Base-by-base conservation (phyloP, 1,140 invertebrate genomes). In the Idris sp. region DNA sequence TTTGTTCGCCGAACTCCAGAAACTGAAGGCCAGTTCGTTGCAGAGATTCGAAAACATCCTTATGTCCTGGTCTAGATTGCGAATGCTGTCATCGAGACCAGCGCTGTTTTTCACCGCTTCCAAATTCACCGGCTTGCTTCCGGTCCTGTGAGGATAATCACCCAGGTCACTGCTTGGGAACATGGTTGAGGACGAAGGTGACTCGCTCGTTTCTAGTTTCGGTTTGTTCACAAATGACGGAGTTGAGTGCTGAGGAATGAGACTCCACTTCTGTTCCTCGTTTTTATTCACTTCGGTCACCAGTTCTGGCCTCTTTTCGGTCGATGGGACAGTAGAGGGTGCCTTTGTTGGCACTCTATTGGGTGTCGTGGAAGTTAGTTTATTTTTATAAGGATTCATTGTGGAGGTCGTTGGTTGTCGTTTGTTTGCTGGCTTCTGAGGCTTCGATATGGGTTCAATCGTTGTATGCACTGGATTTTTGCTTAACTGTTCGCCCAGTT, bases 1-100 rank as follows among this genome's bases (percentile, higher is more conserved):
- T 74, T 91, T 90, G 33, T 89, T 90, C 1, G 91, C 90, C 0
- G 94, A 89, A 3, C 91, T 88, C 94, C 94, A 94, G 83, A 95
- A 94, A 77, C 90, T 91, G 49, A 96, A 94, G 0, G 94, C 94
- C 11, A 96, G 80, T 79, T 96, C 93, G 77, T 96, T 96, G 82
- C 93, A 95, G 0, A 96, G 87, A 73, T 93, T 91, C 1, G 91
- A 88, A 76, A 95, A 95, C 18, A 91, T 88, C 0, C 88, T 79
- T 26, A 94, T 88, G 79, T 95, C 93, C 58, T 90, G 88, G 8
- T 91, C 91, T n/a, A 95, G 87, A 62, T 89, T 86, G 46, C 90
- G 89, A 1, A 91, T 91, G 15, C 92, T 95, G 2, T 91, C 91
- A 83, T 95, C 93, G 10, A 95, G 82, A 0, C 93, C 93, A 61